Evolutionary conservation across 2,797 vertebrate species (phyloP).

Genomic region (Macropus fuliginosus): DNA sequence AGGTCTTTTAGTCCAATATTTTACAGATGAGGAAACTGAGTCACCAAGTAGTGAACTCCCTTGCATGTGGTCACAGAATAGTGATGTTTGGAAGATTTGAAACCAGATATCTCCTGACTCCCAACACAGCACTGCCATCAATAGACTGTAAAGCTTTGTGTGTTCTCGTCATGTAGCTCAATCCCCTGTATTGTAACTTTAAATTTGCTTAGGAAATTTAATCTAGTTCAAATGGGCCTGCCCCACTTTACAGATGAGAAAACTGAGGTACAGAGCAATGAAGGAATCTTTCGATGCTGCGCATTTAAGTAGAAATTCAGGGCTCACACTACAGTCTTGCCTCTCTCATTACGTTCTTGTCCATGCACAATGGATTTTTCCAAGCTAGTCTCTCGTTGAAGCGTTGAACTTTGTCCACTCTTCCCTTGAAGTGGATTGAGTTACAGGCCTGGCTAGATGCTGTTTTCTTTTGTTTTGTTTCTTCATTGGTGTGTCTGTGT

Average conservation of each 20-base stretch:
- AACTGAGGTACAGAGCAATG: background rate
- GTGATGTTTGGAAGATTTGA: background rate
- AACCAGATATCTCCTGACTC: background rate
- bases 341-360: background rate
- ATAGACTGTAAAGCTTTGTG: background rate
- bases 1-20: background rate
- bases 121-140: background rate
- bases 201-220: background rate
- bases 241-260: background rate
- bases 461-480: background rate
- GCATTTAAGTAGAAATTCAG: background rate
- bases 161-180: background rate
- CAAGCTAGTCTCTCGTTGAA: constrained; percentile 38
- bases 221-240: background rate
- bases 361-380: constrained; percentile 28
- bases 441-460: constrained; percentile 50
- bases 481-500: background rate
- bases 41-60: background rate
- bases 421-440: constrained; percentile 31
- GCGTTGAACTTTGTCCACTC: constrained; percentile 41
- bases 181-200: background rate
- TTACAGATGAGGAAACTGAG: background rate
- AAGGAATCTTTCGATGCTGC: background rate
- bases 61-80: background rate
- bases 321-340: background rate